Base-by-base conservation (phyloP, 2,113 vertebrate genomes). In the Baryphthengus martii region DNA sequence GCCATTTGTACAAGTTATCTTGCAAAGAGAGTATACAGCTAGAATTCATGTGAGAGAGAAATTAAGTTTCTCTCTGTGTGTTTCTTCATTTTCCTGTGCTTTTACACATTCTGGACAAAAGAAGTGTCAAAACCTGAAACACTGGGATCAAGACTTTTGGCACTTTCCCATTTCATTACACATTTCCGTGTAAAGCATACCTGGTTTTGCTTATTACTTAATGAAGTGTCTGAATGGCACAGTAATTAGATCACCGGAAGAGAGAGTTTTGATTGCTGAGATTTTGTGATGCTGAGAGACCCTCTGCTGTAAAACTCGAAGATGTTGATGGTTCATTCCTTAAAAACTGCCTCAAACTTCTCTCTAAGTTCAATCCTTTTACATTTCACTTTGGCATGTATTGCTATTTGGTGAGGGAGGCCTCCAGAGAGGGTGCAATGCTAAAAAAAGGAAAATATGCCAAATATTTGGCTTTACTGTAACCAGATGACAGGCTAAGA, bases 81-180 rank as follows among this genome's bases (percentile, higher is more conserved):
- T 40, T 67, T 79, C 35, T 35, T 11, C 1, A 1, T 77, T 86
- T 87, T 78, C 21, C 5, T 42, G 24, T 37, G 10, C 3, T 59
- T 78, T 74, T 75, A 2, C 61, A n/a, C 16, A 2, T 55, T 63
- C 31, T 85, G 76, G n/a, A 31, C 19, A 17, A 72, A 77, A 76
- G 10, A 56, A 67, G 7, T 33, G 12, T 31, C 28, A 50, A 73
- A 93, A 68, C 37, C 16, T 72, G 42, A 42, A 88, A 89, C 10
- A 17, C 0, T 5, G 9, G 10, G 7, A 55, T 84, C 17, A 40
- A 68, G 31, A 5, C 37, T 72, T 74, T 59, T 44, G 15, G 6
- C 6, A 17, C 10, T 75, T 67, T 3, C 0, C 10, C 2, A 0
- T 68, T 87, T 63, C 33, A 19, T 75, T 67, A 3, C 0, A 11